phyloP scores from a whole-genome alignment of 2,797 vertebrate species.

The Valencia hispanica region DNA sequence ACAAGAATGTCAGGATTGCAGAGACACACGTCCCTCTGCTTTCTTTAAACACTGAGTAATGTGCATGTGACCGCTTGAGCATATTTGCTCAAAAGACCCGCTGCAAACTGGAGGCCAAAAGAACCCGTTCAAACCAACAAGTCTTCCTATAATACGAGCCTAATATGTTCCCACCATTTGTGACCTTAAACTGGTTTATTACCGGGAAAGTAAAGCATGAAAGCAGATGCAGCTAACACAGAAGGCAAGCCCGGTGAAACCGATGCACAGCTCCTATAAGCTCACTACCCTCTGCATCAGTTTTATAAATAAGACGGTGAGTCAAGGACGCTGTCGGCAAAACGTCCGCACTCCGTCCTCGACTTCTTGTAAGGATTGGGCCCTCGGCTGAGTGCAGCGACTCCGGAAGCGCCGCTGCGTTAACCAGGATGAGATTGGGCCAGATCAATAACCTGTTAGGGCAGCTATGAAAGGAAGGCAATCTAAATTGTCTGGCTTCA shows the following conservation, averaged over 20 bases:
- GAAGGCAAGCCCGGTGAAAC: conserved; percentile 32
- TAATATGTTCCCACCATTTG: conserved; percentile 32
- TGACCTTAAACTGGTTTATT: conserved; percentile 37
- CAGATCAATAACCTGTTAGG: conserved; percentile 79
- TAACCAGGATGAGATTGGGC: conserved; percentile 60
- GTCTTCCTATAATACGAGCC: conserved; percentile 10
- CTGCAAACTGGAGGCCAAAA: conserved; percentile 29
- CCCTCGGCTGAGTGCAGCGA: not conserved
- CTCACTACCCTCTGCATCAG: conserved; percentile 4
- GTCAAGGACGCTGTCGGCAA: conserved; percentile 20
- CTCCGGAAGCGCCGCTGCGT: conserved; percentile 48
- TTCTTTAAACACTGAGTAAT: conserved; percentile 54
- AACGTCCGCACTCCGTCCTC: conserved; percentile 47
- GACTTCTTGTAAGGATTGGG: conserved; percentile 35
- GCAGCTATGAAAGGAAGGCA: conserved; percentile 62
- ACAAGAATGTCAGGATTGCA: conserved; percentile 37
- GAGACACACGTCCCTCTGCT: conserved; percentile 38
- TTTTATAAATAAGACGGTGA: conserved; percentile 22
- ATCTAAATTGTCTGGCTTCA: conserved; percentile 57
- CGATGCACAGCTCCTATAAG: conserved; percentile 18
- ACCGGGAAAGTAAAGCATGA: conserved; percentile 35
- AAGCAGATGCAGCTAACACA: conserved; percentile 35
- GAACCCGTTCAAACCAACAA: conserved; percentile 14
- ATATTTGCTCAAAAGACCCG: conserved; percentile 51
- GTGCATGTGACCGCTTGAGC: conserved; percentile 56